These are phyloP conservation scores for Lepidochrysops patricia DNA, from an alignment of 2,888 invertebrate species.

Conservation along the genomic window DNA sequence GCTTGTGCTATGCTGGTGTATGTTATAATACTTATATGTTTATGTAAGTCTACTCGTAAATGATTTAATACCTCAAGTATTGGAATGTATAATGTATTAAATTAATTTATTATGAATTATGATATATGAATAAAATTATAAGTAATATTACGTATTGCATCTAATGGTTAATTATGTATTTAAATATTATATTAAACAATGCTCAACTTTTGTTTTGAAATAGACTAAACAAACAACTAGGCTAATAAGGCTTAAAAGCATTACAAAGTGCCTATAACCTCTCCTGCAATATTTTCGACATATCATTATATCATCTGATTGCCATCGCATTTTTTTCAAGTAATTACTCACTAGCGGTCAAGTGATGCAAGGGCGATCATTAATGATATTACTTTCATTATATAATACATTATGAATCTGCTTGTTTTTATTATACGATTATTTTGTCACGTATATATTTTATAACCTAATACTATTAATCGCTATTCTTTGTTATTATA, in stretches of 20 bases:
- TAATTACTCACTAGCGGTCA: not conserved
- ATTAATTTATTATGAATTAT: too few species aligned
- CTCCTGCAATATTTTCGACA: not conserved
- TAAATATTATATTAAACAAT: not conserved
- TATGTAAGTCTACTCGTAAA: not conserved
- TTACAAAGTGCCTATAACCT: constrained; percentile 27
- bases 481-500: too few species aligned
- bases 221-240: not conserved
- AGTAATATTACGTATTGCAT: too few species aligned
- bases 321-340: not conserved
- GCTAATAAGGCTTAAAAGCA: not conserved
- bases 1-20: constrained; percentile 16
- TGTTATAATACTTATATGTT: not conserved
- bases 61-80: too few species aligned
- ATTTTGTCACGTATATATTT: not conserved
- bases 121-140: too few species aligned
- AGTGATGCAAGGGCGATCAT: not conserved
- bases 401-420: not conserved
- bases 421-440: not conserved
- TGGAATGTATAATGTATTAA: not conserved
- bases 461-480: too few species aligned
- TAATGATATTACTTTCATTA: not conserved
- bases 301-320: not conserved
- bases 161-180: too few species aligned
- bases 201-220: not conserved